These are phyloP conservation scores for Phoxinus phoxinus DNA, from an alignment of 2,113 vertebrate species.

Conservation along the genomic window DNA sequence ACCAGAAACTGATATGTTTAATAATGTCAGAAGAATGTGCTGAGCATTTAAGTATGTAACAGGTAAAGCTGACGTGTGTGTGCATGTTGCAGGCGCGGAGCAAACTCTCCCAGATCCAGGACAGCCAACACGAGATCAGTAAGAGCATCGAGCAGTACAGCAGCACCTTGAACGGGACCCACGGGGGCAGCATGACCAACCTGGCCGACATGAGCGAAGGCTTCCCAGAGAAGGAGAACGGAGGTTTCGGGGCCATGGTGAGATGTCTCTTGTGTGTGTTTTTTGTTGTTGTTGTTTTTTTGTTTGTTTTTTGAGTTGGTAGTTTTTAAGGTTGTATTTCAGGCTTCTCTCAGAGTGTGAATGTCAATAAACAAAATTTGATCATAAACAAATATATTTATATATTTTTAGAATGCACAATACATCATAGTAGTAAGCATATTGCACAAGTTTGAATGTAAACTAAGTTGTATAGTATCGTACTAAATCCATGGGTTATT, in stretches of 20 bases:
- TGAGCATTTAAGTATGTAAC: not conserved
- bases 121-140: conserved; percentile 87
- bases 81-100: conserved; percentile 82
- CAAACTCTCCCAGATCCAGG: conserved; percentile 91
- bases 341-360: too few species aligned
- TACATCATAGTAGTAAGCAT: too few species aligned
- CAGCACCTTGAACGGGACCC: conserved; percentile 85
- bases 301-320: too few species aligned
- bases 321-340: too few species aligned
- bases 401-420: too few species aligned
- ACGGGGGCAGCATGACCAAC: conserved; percentile 87
- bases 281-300: too few species aligned
- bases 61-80: not conserved
- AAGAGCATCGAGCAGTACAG: conserved; percentile 87
- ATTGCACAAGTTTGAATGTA: too few species aligned
- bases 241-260: conserved; percentile 82
- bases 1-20: not conserved
- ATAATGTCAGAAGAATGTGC: too few species aligned
- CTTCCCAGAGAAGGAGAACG: conserved; percentile 83
- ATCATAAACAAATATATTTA: too few species aligned
- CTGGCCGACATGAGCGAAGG: conserved; percentile 89
- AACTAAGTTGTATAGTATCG: too few species aligned
- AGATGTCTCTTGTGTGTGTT: conserved; percentile 50
- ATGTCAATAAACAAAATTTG: too few species aligned
- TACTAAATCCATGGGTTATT: too few species aligned